phyloP scores from a whole-genome alignment of 1,140 invertebrate species.

The Gryon sp. region DNA sequence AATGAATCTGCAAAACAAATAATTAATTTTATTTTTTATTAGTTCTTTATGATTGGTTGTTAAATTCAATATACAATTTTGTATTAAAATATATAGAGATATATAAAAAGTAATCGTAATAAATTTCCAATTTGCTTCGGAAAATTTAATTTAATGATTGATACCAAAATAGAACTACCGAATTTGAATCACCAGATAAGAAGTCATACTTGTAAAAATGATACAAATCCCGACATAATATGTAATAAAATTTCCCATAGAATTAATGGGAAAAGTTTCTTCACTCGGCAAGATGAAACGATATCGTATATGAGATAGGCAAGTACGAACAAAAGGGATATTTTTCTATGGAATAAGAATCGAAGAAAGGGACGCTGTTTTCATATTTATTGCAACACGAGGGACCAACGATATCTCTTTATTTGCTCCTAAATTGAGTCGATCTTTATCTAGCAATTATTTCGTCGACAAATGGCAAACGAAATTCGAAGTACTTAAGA shows the following conservation, averaged over 20 bases:
- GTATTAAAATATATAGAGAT: no score
- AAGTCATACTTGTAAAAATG: constrained; percentile 35
- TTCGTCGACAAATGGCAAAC: constrained; percentile 50
- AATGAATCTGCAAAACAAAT: no score
- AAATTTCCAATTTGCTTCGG: no score
- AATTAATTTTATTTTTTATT: no score
- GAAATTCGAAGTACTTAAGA: constrained; percentile 36
- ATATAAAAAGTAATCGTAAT: no score
- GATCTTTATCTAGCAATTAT: constrained; percentile 64
- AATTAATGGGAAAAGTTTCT: constrained; percentile 64
- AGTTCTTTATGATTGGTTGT: no score
- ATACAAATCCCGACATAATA: constrained; percentile 43
- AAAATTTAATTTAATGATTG: no score
- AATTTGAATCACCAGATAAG: constrained; percentile 28
- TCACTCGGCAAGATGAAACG: constrained; percentile 46
- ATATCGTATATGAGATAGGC: constrained; percentile 55
- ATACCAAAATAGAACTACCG: no score
- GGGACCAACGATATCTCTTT: constrained; percentile 55
- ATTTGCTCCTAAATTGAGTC: constrained; percentile 53
- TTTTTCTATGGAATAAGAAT: constrained; percentile 63
- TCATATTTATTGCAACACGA: constrained; percentile 56
- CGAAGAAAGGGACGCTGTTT: constrained; percentile 55
- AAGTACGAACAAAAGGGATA: constrained; percentile 55
- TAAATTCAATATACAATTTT: no score
- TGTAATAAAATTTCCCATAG: constrained; percentile 60